phyloP scores from a whole-genome alignment of 2,797 vertebrate genomes.

The Macropus fuliginosus region DNA sequence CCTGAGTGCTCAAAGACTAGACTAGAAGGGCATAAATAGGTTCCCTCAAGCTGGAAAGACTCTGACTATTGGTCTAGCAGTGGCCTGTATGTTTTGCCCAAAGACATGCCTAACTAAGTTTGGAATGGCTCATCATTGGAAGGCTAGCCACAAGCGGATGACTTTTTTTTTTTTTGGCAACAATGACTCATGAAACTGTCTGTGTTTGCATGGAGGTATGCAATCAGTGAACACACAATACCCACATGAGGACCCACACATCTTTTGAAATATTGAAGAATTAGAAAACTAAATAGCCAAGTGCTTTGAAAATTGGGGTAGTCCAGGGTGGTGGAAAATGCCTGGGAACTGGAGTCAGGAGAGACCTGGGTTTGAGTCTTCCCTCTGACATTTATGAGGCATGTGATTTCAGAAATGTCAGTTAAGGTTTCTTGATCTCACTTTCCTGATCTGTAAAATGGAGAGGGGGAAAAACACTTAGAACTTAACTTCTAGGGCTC shows the following conservation, averaged over 20 bases:
- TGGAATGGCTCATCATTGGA: background rate
- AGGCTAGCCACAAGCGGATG: background rate
- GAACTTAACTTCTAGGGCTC: background rate
- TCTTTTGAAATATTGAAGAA: background rate
- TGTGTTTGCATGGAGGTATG: background rate
- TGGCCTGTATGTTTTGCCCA: background rate
- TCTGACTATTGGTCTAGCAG: background rate
- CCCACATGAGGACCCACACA: background rate
- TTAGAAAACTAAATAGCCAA: background rate
- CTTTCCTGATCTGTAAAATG: background rate
- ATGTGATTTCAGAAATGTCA: background rate
- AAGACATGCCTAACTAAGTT: background rate
- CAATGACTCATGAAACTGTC: background rate
- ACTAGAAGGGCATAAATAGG: background rate
- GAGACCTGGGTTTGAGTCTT: background rate
- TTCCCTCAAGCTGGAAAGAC: background rate
- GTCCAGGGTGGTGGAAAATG: background rate
- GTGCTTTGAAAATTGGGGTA: background rate
- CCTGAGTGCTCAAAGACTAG: background rate
- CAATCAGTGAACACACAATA: background rate
- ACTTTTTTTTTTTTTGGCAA: background rate
- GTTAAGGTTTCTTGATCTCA: background rate
- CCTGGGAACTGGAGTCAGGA: background rate
- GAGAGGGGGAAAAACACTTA: background rate
- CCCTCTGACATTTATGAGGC: background rate